A percentile compares a stretch with the other conserved stretches of the same genome.
Conservation (phyloP, 2,797 vertebrate species). For the Natrix natrix region DNA sequence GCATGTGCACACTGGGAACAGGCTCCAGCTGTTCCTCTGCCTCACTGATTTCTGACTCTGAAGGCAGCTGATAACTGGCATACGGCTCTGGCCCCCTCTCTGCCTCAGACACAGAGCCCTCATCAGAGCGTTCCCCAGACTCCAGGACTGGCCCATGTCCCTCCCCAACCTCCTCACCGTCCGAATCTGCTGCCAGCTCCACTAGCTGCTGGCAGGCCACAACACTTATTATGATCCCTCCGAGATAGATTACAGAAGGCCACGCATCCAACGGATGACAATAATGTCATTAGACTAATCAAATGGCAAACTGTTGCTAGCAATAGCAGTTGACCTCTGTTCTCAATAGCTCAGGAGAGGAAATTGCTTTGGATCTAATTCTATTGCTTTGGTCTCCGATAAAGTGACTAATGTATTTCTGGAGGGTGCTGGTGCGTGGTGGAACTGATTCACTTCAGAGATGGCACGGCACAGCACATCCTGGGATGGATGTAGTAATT, state of each 20-base stretch:
- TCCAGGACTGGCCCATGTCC: no score
- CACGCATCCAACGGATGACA: not conserved
- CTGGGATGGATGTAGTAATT: not conserved
- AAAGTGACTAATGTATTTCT: not conserved
- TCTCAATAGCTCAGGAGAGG: not conserved
- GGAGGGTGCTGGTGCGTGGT: not conserved
- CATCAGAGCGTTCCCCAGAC: no score
- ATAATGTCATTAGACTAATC: not conserved
- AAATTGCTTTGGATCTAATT: conserved; percentile 12
- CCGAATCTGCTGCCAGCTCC: no score
- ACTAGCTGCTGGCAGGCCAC: no score
- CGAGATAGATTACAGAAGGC: not conserved
- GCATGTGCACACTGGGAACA: no score
- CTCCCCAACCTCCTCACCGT: no score
- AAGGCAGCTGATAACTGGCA: no score
- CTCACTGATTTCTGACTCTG: no score
- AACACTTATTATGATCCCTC: not conserved
- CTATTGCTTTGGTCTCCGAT: not conserved
- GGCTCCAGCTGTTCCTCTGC: no score
- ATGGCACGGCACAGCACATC: not conserved
- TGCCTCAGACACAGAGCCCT: no score
- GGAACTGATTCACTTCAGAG: not conserved
- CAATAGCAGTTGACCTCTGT: not conserved
- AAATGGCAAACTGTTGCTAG: not conserved
- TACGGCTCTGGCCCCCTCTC: no score